A percentile compares a stretch with the other conserved stretches of the same genome.
phyloP scores from a whole-genome alignment of 2,113 vertebrate species.

The Corythoichthys intestinalis region DNA sequence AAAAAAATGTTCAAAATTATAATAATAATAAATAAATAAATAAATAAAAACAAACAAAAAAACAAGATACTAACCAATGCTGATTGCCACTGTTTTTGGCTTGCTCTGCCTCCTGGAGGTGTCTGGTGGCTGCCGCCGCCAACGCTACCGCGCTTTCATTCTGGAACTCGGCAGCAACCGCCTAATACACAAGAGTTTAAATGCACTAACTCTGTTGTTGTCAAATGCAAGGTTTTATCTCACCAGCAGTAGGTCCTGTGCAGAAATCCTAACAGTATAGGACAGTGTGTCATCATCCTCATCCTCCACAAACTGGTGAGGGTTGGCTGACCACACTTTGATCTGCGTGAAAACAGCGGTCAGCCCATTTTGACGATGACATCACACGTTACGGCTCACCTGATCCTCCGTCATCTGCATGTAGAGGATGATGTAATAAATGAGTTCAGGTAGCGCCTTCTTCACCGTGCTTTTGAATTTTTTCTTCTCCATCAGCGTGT shows the following conservation, averaged over 20 bases:
- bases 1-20: background rate
- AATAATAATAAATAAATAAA: background rate
- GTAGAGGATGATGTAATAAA: constrained; percentile 96
- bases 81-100: constrained; percentile 80
- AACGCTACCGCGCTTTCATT: constrained; percentile 93
- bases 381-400: constrained; percentile 42
- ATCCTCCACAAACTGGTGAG: constrained; percentile 97
- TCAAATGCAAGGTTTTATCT: constrained; percentile 22
- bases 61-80: constrained; percentile 79
- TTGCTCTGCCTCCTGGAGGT: constrained; percentile 94
- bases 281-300: constrained; percentile 98
- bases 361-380: background rate
- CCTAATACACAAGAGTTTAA: constrained; percentile 64
- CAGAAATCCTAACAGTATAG: constrained; percentile 95
- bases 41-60: background rate
- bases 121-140: constrained; percentile 90
- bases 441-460: constrained; percentile 93
- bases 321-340: constrained; percentile 96
- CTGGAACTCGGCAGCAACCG: constrained; percentile 95
- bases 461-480: constrained; percentile 97
- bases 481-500: constrained; percentile 92
- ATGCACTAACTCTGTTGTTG: background rate
- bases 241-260: constrained; percentile 94
- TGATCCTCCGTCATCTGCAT: constrained; percentile 99
- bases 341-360: constrained; percentile 71